Base-by-base conservation (phyloP, 2,113 vertebrate genomes). In the Tylochromis polylepis region DNA sequence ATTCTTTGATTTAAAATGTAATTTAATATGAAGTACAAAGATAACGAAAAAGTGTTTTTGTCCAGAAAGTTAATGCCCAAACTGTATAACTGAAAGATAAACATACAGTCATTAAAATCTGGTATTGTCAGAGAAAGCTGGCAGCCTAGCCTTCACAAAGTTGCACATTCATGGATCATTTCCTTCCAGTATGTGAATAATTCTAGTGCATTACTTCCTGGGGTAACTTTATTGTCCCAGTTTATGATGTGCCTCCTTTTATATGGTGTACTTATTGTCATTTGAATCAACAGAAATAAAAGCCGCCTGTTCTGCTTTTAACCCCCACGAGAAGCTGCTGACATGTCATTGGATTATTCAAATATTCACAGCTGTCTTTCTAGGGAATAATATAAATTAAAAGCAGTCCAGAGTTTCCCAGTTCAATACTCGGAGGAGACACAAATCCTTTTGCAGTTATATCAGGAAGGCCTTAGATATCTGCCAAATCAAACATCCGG, bases 191-290 rank as follows among this genome's bases (percentile, higher is more conserved):
- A 9, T 77, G 11, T 53, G 12, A 18, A 78, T 7, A 70, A 29
- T 24, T 4, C 18, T 9, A 49, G 29, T 31, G 46, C 16, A 77
- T 6, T 27, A 34, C 20, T 43, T 79, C 27, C 41, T 49, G 18
- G 29, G 80, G 5, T 36, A 34, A 41, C 60, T 72, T n/a, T 24
- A 7, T 20, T n/a, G 6, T 70, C 8, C 20, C 53, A 8, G 11
- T 22, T 81, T 34, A 11, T 46, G 15, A 15, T 2, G 6, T 22
- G 22, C 11, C 22, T 22, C 31, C 5, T 75, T 89, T 85, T 24
- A 58, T 77, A 49, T 51, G 22, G 8, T 79, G 84, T 57, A 84
- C 84, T 87, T 81, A 41, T n/a, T 79, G 20, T 20, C 2, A 22
- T 46, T 65, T 51, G 1, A 60, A 36, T 49, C 1, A 77, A 29